Percentiles rank a stretch among this genome's conserved stretches.
Evolutionary conservation across 2,888 invertebrate genomes (phyloP).

Genomic region (Pocota personata): DNA sequence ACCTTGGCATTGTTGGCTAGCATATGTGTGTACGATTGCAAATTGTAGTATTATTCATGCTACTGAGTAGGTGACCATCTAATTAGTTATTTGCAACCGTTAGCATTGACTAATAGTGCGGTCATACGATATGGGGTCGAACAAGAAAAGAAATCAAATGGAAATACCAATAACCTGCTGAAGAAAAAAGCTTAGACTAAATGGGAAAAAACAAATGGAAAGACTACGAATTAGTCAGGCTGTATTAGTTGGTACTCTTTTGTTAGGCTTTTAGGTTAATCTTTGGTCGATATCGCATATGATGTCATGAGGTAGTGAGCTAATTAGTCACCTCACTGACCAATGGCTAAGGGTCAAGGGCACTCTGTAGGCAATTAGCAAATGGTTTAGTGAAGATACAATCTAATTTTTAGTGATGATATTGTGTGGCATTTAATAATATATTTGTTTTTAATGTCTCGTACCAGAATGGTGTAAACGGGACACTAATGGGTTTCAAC

Average conservation of each 20-base stretch:
- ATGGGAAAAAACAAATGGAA: neutral
- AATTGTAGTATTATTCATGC: conserved; percentile 7
- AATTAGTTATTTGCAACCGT: conserved; percentile 14
- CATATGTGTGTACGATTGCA: conserved; percentile 21
- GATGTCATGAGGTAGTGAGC: neutral
- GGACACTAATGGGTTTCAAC: no score
- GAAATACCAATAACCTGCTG: conserved; percentile 9
- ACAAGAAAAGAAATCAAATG: neutral
- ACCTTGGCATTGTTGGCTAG: conserved; percentile 62
- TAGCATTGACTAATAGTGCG: neutral
- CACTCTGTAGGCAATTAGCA: no score
- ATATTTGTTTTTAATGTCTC: no score
- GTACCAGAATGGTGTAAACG: no score
- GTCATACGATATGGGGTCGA: neutral
- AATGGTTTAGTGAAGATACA: no score
- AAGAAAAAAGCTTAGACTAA: neutral
- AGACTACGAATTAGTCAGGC: neutral
- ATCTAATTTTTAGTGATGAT: no score
- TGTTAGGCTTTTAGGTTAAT: neutral
- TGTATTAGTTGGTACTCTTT: neutral
- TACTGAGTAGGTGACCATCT: conserved; percentile 42
- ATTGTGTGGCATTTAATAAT: no score
- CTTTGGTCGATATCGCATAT: neutral
- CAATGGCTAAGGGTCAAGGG: neutral
- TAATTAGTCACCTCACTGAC: neutral